Evolutionary conservation across 1,140 invertebrate genomes (phyloP), one percentile per base, ranked within the genome.

Genomic region (Cydia amplana): DNA sequence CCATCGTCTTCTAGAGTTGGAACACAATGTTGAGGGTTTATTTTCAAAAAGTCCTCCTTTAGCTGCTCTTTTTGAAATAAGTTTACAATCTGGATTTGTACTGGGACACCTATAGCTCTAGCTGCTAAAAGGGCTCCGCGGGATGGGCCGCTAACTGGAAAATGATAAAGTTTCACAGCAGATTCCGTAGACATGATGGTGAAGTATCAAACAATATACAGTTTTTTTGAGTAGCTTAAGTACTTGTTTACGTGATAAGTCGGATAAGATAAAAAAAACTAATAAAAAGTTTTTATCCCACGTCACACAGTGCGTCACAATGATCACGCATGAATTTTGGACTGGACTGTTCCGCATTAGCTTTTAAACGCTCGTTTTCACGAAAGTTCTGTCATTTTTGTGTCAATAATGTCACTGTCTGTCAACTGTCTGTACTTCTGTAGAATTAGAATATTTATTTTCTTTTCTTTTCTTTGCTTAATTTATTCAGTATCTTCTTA

Each of bases 11-110:
- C 93, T 9, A 96, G 89, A 0, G 95, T 95, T 5, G 95, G 95
- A 51, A 96, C 86, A n/a, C 93, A 94, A 73, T 95, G 95, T 76
- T 95, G 94, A 32, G 95, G 95, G 91, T 96, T 96, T 40, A 96
- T 93, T 93, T 94, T 94, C 2, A 95, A 72, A 87, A 94, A 96
- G 80, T 94, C 94, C 72, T 94, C 93, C 75, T 91, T 94, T n/a
- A 95, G 80, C 78, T 95, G 94, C 78, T 96, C 95, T 74, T 95
- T 95, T 74, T 92, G 90, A 77, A 95, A 91, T 75, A 96, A 87
- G 87, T 96, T 91, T 0, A 95, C 82, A 32, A 93, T 85, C 84
- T 94, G 82, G 10, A 96, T 81, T 85, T 97, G 94, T n/a, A 96
- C 79, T 40, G 88, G 90, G 86, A 95, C 85, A 82, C 96, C 95